These are phyloP conservation scores for Venusia cambrica DNA, from an alignment of 2,888 invertebrate species.

Conservation along the genomic window DNA sequence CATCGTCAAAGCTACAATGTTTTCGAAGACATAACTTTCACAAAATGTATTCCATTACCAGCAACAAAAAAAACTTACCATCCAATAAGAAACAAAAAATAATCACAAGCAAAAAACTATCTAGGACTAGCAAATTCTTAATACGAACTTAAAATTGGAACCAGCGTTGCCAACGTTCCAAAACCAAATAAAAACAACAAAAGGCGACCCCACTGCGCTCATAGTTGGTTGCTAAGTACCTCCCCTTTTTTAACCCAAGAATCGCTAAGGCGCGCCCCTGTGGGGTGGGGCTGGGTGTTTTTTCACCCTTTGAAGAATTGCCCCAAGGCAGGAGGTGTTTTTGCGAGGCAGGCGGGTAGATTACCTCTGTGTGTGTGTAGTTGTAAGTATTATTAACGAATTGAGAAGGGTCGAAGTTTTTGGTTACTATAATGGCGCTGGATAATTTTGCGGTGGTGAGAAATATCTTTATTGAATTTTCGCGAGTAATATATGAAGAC, in stretches of 20 bases:
- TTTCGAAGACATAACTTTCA: too few relatives aligned
- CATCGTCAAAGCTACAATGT: too few relatives aligned
- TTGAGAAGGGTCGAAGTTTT: constrained; percentile 74
- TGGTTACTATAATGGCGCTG: constrained; percentile 42
- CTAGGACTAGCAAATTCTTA: not conserved
- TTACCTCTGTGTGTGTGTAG: constrained; percentile 53
- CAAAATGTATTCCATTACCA: too few relatives aligned
- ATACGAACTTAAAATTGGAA: constrained; percentile 35
- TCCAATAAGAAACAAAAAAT: not conserved
- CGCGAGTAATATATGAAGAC: constrained; percentile 13
- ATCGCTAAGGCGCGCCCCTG: constrained; percentile 71
- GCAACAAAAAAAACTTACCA: constrained; percentile 6
- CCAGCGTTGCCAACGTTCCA: constrained; percentile 29
- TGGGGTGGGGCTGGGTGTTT: constrained; percentile 53
- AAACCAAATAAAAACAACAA: constrained; percentile 57
- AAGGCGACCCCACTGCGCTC: constrained; percentile 41
- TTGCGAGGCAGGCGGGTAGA: constrained; percentile 45
- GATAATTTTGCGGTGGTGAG: constrained; percentile 21
- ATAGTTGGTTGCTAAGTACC: constrained; percentile 74
- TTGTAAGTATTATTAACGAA: constrained; percentile 69
- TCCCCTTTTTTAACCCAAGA: constrained; percentile 80
- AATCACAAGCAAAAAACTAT: not conserved
- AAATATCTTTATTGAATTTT: constrained; percentile 27
- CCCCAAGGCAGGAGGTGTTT: constrained; percentile 72
- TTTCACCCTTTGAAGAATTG: constrained; percentile 81